Evolutionary conservation across 2,797 vertebrate genomes (phyloP), one percentile per base, ranked within the genome.

Genomic region (Numenius phaeopus): DNA sequence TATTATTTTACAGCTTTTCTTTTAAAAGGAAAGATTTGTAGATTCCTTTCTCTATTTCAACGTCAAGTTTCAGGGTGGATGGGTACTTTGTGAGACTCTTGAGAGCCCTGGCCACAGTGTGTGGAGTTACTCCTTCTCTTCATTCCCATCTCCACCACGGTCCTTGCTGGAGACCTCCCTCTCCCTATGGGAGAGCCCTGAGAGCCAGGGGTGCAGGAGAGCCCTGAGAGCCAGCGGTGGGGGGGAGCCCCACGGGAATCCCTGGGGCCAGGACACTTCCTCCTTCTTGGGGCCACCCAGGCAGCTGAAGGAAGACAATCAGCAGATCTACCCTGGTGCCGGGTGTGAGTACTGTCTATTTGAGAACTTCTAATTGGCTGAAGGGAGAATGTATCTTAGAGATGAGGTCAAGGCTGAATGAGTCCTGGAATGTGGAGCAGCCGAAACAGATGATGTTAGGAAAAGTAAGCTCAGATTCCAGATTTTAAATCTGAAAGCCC

Each of bases 401-500:
- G 80, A 89, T 92, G 94, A 95, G 92, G 93, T 94, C 91, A 97
- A 95, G 94, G 92, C 91, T 94, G 87, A 91, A 73, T 69, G 87
- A 97, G 73, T 90, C 82, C 87, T 86, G 94, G 97, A 96, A 97
- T 96, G 97, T 26, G 44, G 83, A 97, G 83, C 96, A 97, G 96
- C 97, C 95, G 94, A 97, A 95, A 88, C 80, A 82, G 83, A 91
- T 65, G 94, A 93, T 67, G 85, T 76, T 73, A 76, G 86, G 91
- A 89, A 90, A 83, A 94, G 95, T 40, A 50, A 97, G 76, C 91
- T 96, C 88, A 52, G 94, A 96, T 97, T 94, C 90, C 92, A 65
- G 87, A 75, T 94, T 91, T 95, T 89, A 76, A 91, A 95, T 82
- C 87, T 4, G 17, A 91, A 96, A 94, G 67, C 72, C 61, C 22